phyloP scores from a whole-genome alignment of 2,113 vertebrate genomes.

The Castor canadensis region DNA sequence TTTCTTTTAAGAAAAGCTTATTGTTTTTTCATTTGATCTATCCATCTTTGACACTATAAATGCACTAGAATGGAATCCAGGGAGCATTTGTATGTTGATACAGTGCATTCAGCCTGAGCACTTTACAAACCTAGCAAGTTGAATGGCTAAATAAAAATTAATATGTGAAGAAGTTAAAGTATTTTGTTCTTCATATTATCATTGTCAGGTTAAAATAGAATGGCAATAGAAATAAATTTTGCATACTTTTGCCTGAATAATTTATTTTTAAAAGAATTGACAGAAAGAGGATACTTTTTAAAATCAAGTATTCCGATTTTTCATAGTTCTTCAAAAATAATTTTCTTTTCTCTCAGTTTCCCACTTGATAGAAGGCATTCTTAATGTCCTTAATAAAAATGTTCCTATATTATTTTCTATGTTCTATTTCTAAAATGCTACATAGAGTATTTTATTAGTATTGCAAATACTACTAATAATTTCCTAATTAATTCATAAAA shows the following conservation, averaged over 20 bases:
- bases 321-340: background rate
- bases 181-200: background rate
- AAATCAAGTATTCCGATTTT: background rate
- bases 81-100: background rate
- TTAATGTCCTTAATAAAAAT: background rate
- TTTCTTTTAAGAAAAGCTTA: constrained; percentile 31
- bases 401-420: background rate
- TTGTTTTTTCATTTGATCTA: background rate
- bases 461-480: constrained; percentile 49
- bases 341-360: background rate
- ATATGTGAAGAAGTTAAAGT: background rate
- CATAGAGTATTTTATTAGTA: background rate
- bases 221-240: background rate
- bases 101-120: background rate
- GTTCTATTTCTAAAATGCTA: background rate
- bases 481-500: constrained; percentile 32
- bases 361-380: background rate
- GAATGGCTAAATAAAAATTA: constrained; percentile 32
- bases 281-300: background rate
- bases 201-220: background rate
- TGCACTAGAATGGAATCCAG: background rate
- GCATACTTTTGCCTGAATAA: background rate
- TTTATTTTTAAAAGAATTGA: background rate
- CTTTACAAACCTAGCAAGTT: background rate
- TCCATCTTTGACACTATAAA: background rate